Evolutionary conservation across 1,140 invertebrate genomes (phyloP).

Genomic region (Idris sp.): DNA sequence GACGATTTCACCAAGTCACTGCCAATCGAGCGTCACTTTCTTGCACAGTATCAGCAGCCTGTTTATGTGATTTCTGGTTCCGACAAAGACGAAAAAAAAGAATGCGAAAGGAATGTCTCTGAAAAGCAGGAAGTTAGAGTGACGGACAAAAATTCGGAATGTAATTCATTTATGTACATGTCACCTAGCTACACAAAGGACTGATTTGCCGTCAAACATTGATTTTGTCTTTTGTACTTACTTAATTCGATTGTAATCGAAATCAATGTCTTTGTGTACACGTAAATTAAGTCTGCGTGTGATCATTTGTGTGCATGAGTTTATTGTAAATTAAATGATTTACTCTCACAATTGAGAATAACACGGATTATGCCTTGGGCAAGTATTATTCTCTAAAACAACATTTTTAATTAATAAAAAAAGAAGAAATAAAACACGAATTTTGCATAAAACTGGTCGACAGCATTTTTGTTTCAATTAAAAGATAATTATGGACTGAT

Average conservation of each 20-base stretch:
- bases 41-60: constrained; percentile 72
- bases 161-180: constrained; percentile 45
- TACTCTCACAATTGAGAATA: constrained; percentile 14
- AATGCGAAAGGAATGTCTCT: constrained; percentile 46
- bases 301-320: constrained; percentile 20
- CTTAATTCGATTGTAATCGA: constrained; percentile 53
- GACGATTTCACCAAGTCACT: constrained; percentile 63
- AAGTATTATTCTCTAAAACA: constrained; percentile 5
- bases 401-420: no score
- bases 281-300: constrained; percentile 43
- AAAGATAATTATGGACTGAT: no score
- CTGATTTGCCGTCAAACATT: constrained; percentile 32
- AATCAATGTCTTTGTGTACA: constrained; percentile 39
- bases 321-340: constrained; percentile 40
- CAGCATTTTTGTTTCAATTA: no score
- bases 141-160: constrained; percentile 32
- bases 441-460: no score
- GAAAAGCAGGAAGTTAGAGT: constrained; percentile 21
- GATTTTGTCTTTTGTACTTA: constrained; percentile 57
- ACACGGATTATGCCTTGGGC: constrained; percentile 1
- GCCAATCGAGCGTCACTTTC: constrained; percentile 70
- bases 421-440: constrained; percentile 13
- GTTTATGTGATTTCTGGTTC: constrained; percentile 75
- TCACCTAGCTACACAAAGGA: constrained; percentile 47
- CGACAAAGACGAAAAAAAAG: constrained; percentile 71